Percentiles rank a stretch among this genome's conserved stretches.
Evolutionary conservation across 2,113 vertebrate genomes (phyloP).

Genomic region (Alligator mississippiensis): DNA sequence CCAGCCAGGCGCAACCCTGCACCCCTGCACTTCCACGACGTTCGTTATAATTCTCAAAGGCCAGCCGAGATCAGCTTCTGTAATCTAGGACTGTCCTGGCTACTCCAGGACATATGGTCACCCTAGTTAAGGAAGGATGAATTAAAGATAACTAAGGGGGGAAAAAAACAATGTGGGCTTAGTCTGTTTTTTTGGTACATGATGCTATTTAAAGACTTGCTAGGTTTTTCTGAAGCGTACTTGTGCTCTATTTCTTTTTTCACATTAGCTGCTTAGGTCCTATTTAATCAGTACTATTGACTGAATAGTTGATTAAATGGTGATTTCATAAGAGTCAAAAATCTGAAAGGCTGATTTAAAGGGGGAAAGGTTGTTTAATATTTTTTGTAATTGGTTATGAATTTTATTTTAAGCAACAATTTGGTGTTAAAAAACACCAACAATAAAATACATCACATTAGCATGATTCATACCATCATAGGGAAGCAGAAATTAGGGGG

Average conservation of each 20-base stretch:
- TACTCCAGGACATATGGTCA: too few species aligned
- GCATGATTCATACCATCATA: slow-evolving; percentile 9
- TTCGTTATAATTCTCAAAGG: too few species aligned
- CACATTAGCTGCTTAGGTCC: background rate
- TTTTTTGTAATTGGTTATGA: too few species aligned
- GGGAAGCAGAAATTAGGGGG: background rate
- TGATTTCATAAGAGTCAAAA: slow-evolving; percentile 58
- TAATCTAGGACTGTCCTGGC: too few species aligned
- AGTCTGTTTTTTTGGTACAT: background rate
- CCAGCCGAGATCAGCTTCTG: too few species aligned
- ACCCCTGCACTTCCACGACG: too few species aligned
- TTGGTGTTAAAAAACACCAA: background rate
- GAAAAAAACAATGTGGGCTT: background rate
- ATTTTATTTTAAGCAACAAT: background rate
- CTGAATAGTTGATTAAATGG: slow-evolving; percentile 36
- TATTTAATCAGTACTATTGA: slow-evolving; percentile 36
- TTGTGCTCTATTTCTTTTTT: background rate
- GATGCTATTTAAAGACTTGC: background rate
- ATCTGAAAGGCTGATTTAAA: slow-evolving; percentile 50
- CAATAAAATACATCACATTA: slow-evolving; percentile 1
- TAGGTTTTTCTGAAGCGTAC: accelerated
- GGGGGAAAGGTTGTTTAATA: slow-evolving; percentile 1
- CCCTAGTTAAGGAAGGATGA: background rate
- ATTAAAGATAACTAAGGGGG: background rate
- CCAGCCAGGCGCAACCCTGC: too few species aligned